Evolutionary conservation across 1,140 invertebrate species (phyloP), one percentile per base, ranked within the genome.

Genomic region (Zaprionus gabonicus): DNA sequence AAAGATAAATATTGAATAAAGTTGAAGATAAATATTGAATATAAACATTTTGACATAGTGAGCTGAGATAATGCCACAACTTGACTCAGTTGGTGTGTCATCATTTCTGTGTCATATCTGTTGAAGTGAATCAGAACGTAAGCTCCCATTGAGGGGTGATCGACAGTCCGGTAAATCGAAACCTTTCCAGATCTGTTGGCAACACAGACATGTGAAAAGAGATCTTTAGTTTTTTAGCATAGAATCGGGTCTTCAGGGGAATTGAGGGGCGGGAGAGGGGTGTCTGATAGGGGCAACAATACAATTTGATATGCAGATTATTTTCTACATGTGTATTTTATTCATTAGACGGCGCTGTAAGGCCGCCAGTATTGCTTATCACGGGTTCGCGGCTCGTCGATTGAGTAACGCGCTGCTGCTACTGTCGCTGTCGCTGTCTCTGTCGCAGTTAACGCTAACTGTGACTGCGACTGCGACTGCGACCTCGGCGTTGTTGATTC

Each of bases 401-500:
- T 86, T 88, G 80, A 88, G 80, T 86, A 88, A 86, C 83, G 58
- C 65, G 31, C 55, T 23, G 74, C 58, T 49, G 65, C 70, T n/a
- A 55, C 25, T 31, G 27, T 34, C 31, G 31, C 6, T 28, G 28
- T 12, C 13, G 71, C 7, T 34, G 31, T 12, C 13, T 65, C 7
- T 34, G 31, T 12, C 15, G 65, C 6, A 34, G 31, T 34, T 10
- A 23, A 10, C 15, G 63, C 5, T 13, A 23, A 27, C 20, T 15
- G 38, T 25, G 20, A 1, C 13, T 28, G 49, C 13, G 34, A 27
- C 20, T 15, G 38, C 31, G 20, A 1, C 13, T 28, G 49, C 13
- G 57, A 7, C 44, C 28, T 64, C 25, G 41, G 34, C 59, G 36
- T 17, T n/a, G 53, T 27, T 86, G 84, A 86, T 75, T 88, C 83